Conservation (phyloP, 1,140 invertebrate genomes). For the Cydia fagiglandana region DNA sequence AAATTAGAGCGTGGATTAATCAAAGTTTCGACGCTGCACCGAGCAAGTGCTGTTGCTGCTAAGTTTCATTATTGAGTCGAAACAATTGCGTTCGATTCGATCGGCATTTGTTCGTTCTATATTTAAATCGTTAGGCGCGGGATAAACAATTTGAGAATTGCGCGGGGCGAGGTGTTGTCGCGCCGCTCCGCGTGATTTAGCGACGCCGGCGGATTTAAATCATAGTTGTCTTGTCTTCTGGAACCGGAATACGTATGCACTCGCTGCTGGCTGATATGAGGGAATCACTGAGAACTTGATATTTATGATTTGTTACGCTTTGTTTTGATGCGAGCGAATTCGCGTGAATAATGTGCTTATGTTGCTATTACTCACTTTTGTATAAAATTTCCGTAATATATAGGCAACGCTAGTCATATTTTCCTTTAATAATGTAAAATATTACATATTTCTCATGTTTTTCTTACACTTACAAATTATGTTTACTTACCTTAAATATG, state of each 20-base stretch:
- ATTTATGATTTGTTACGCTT: conserved; percentile 55
- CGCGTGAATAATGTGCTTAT: conserved; percentile 23
- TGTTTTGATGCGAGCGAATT: conserved; percentile 39
- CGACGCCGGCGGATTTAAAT: conserved; percentile 56
- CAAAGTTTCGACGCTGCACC: conserved; percentile 55
- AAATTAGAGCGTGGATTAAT: conserved; percentile 53
- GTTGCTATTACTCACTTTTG: conserved; percentile 1
- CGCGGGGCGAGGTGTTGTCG: conserved; percentile 62
- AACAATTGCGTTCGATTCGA: conserved; percentile 75
- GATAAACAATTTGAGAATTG: conserved; percentile 75
- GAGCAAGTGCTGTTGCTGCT: conserved; percentile 47
- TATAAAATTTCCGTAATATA: not conserved
- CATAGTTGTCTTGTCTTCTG: conserved; percentile 56
- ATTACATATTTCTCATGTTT: not conserved
- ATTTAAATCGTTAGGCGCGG: conserved; percentile 75
- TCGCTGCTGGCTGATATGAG: conserved; percentile 42
- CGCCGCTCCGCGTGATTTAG: conserved; percentile 66
- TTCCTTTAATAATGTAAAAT: not conserved
- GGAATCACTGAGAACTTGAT: conserved; percentile 44
- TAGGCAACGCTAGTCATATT: not conserved
- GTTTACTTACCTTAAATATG: conserved; percentile 51
- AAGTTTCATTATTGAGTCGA: conserved; percentile 69
- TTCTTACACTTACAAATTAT: not conserved
- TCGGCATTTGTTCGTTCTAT: conserved; percentile 74
- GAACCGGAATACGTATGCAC: conserved; percentile 55